Base-by-base conservation (phyloP, 2,888 invertebrate genomes). In the Isoperla grammatica region DNA sequence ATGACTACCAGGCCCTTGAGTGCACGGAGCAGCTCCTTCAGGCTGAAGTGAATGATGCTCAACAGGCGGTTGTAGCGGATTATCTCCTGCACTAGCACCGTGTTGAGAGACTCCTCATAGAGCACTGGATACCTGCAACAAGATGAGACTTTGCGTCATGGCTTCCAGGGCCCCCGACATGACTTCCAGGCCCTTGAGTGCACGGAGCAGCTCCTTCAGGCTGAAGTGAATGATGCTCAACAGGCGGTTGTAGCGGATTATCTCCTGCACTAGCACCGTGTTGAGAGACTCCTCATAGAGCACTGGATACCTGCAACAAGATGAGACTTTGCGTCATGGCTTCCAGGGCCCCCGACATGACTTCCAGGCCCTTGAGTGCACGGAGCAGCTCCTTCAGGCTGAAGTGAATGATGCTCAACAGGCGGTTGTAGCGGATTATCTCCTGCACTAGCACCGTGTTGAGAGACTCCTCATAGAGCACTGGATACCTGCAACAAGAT, bases 381-480 rank as follows among this genome's bases (percentile, higher is more conserved):
- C 87, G 88, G 64, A 86, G 71, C 43, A 78, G 68, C 64, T 75
- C 74, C 43, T 70, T 76, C 40, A 88, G 72, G 1, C 82, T 80
- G n/a, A 74, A 75, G 8, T 72, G 72, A 50, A 83, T 82, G 12
- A 83, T 77, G 6, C 68, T 72, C 22, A 90, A 73, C 15, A 91
- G 73, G 54, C 77, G 79, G 67, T 90, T 86, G 72, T 86, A 94
- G 62, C 92, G 79, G 64, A 88, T 87, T 29, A 89, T 86, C 74
- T 95, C 94, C 73, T 95, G 94, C 6, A 86, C 80, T 11, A 95
- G 76, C 11, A 95, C 94, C 0, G 93, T 93, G 73, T 94, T 94
- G 74, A 95, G 80, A 0, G 92, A 93, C 75, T 94, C 92, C 69
- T 88, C 87, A 72, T 94, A 93, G 45, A 84, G 76, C 0, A 94